Evolutionary conservation across 2,797 vertebrate genomes (phyloP).

Genomic region (Liasis olivaceus): DNA sequence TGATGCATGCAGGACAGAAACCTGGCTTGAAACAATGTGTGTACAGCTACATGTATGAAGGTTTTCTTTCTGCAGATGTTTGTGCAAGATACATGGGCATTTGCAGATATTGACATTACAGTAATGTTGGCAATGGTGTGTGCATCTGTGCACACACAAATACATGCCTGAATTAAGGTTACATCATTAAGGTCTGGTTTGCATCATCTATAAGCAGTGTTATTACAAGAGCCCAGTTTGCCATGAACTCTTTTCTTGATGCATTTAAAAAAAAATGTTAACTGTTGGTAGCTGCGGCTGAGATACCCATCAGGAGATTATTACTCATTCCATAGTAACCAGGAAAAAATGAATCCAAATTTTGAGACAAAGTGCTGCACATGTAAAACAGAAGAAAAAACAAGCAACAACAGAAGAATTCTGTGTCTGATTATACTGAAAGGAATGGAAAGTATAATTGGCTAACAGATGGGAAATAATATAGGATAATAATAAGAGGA

Average conservation of each 20-base stretch:
- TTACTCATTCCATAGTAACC: neutral
- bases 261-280: neutral
- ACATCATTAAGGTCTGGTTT: neutral
- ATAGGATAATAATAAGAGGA: neutral
- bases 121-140: neutral
- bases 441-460: accelerated
- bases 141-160: neutral
- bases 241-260: neutral
- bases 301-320: neutral
- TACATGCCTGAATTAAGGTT: neutral
- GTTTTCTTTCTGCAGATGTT: neutral
- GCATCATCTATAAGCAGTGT: neutral
- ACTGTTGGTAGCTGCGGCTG: neutral
- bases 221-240: neutral
- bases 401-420: neutral
- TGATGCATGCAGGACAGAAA: neutral
- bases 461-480: neutral
- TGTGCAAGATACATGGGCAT: neutral
- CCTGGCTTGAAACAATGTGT: neutral
- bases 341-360: neutral
- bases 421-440: neutral
- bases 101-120: neutral
- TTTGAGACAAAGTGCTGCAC: neutral
- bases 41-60: neutral
- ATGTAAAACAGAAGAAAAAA: neutral